Evolutionary conservation across 2,888 invertebrate genomes (phyloP).

Genomic region (Ophion obscuratus): DNA sequence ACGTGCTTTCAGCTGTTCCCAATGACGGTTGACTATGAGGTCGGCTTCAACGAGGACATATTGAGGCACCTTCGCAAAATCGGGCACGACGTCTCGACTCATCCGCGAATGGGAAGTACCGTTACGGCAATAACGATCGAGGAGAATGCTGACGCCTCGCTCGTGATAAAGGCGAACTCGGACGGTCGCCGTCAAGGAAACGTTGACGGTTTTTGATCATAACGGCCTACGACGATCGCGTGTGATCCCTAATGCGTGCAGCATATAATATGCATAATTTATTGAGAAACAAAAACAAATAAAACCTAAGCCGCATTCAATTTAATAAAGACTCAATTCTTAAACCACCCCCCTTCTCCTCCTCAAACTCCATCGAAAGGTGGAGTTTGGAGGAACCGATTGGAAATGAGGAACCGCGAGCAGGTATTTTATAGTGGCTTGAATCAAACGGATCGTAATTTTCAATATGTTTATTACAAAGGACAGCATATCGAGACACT

Average conservation of each 20-base stretch:
- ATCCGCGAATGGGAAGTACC: slow-evolving; percentile 78
- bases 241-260: too few species aligned
- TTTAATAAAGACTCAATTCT: too few species aligned
- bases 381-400: too few species aligned
- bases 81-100: slow-evolving; percentile 74
- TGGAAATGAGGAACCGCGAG: too few species aligned
- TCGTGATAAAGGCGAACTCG: slow-evolving; percentile 75
- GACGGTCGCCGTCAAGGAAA: slow-evolving; percentile 78
- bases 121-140: slow-evolving; percentile 73
- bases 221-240: too few species aligned
- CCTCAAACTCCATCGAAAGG: too few species aligned
- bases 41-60: slow-evolving; percentile 65
- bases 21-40: slow-evolving; percentile 76
- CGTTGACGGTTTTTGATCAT: slow-evolving; percentile 73
- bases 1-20: slow-evolving; percentile 68
- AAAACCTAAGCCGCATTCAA: too few species aligned
- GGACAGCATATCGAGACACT: slow-evolving; percentile 1
- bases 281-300: too few species aligned
- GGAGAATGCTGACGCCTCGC: slow-evolving; percentile 57
- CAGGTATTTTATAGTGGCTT: too few species aligned
- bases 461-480: not conserved
- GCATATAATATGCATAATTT: too few species aligned
- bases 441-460: not conserved
- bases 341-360: too few species aligned
- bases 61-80: not conserved